Evolutionary conservation across 1,140 invertebrate species (phyloP).

Genomic region (Babylonia areolata): DNA sequence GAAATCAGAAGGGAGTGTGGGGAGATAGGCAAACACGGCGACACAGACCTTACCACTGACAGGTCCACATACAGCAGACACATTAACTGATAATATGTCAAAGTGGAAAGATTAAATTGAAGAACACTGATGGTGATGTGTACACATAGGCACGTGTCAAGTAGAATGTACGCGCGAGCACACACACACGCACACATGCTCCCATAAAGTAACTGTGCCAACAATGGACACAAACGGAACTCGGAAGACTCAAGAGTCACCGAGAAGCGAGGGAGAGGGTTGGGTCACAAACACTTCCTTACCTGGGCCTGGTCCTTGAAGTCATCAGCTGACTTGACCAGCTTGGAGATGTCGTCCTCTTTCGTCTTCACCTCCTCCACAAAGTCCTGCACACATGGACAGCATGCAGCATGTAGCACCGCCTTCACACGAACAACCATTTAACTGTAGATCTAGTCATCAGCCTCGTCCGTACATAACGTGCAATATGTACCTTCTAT

Average conservation of each 20-base stretch:
- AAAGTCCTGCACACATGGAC: constrained; percentile 57
- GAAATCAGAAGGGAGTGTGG: constrained; percentile 11
- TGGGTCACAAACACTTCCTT: background rate
- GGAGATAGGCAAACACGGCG: background rate
- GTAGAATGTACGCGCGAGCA: too few relatives aligned
- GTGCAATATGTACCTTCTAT: too few relatives aligned
- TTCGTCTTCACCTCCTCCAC: constrained; percentile 67
- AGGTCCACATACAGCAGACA: too few relatives aligned
- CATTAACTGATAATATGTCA: too few relatives aligned
- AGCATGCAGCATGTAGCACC: too few relatives aligned
- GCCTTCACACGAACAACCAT: too few relatives aligned
- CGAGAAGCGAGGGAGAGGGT: too few relatives aligned
- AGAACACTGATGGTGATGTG: too few relatives aligned
- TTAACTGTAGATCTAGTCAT: too few relatives aligned
- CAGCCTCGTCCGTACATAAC: too few relatives aligned
- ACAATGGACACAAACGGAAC: background rate
- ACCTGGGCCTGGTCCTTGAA: constrained; percentile 68
- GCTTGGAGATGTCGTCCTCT: constrained; percentile 63
- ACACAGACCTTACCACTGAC: background rate
- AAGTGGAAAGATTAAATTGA: too few relatives aligned
- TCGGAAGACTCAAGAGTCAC: too few relatives aligned
- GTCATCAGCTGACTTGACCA: constrained; percentile 65
- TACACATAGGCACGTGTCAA: background rate
- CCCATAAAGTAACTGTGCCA: background rate
- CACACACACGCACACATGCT: background rate